phyloP scores from a whole-genome alignment of 92 coral and sea anemone species.

The Pocillopora meandrina region DNA sequence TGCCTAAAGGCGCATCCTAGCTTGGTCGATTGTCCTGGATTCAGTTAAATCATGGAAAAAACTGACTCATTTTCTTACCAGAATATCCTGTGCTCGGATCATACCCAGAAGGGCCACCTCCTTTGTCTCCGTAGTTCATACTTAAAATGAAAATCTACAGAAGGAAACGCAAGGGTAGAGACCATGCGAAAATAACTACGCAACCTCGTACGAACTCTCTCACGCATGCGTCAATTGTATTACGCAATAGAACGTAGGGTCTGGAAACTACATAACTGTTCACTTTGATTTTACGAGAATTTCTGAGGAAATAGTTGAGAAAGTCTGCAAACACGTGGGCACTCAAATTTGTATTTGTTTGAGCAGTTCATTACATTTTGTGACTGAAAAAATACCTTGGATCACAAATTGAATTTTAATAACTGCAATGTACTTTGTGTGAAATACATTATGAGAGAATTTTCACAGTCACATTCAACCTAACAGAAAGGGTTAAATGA shows the following conservation, averaged over 20 bases:
- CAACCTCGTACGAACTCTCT: conserved; percentile 31
- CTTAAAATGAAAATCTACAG: neutral
- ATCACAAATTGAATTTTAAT: too few species aligned
- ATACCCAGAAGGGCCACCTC: conserved; percentile 47
- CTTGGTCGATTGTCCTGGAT: neutral
- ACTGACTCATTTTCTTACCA: conserved; percentile 30
- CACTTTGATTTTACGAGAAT: too few species aligned
- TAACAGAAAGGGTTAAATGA: too few species aligned
- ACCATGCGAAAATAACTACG: conserved; percentile 11
- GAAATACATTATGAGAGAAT: too few species aligned
- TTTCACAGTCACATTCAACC: too few species aligned
- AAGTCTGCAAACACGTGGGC: too few species aligned
- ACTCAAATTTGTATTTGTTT: too few species aligned
- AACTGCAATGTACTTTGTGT: too few species aligned
- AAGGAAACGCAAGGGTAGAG: neutral
- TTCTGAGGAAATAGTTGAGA: too few species aligned
- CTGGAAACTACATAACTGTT: conserved; percentile 10
- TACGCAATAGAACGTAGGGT: conserved; percentile 33
- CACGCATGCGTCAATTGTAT: conserved; percentile 33
- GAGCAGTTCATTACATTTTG: too few species aligned
- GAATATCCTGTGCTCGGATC: conserved; percentile 59
- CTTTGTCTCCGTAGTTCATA: conserved; percentile 47
- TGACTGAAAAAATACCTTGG: too few species aligned
- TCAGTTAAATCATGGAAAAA: neutral
- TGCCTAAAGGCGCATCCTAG: neutral